Evolutionary conservation across 2,113 vertebrate species (phyloP).

Genomic region (Agapornis roseicollis): DNA sequence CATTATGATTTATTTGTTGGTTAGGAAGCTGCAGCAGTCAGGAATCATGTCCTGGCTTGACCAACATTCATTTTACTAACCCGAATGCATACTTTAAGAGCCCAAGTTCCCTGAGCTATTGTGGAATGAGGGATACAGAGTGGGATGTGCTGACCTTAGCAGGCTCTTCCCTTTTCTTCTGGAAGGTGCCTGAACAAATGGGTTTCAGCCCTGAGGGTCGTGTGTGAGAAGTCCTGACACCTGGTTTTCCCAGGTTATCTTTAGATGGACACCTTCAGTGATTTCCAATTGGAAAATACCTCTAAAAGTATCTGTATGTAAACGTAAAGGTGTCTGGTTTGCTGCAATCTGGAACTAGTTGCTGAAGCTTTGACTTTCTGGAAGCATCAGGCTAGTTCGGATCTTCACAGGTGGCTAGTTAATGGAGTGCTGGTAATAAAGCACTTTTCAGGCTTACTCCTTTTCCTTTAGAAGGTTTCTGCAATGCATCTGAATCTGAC

Average conservation of each 20-base stretch:
- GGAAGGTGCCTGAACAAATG: background rate
- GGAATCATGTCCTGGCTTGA: background rate
- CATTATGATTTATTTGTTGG: background rate
- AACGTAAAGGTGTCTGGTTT: background rate
- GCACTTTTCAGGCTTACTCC: background rate
- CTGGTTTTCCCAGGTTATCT: background rate
- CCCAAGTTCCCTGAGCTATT: accelerated
- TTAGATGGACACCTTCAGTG: background rate
- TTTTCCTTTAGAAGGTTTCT: background rate
- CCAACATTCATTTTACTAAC: background rate
- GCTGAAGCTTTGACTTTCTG: background rate
- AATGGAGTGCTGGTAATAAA: background rate
- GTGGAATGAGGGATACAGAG: background rate
- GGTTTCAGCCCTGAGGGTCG: background rate
- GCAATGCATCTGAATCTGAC: background rate
- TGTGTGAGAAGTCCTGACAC: background rate
- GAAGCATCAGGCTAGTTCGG: background rate
- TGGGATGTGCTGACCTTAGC: accelerated
- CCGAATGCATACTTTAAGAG: background rate
- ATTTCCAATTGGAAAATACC: background rate
- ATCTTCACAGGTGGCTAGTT: background rate
- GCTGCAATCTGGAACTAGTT: background rate
- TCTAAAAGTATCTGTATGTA: background rate
- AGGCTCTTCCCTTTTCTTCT: background rate
- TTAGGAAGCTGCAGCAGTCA: background rate